Evolutionary conservation across 2,888 invertebrate genomes (phyloP).

Genomic region (Himalopsyche kuldschensis): DNA sequence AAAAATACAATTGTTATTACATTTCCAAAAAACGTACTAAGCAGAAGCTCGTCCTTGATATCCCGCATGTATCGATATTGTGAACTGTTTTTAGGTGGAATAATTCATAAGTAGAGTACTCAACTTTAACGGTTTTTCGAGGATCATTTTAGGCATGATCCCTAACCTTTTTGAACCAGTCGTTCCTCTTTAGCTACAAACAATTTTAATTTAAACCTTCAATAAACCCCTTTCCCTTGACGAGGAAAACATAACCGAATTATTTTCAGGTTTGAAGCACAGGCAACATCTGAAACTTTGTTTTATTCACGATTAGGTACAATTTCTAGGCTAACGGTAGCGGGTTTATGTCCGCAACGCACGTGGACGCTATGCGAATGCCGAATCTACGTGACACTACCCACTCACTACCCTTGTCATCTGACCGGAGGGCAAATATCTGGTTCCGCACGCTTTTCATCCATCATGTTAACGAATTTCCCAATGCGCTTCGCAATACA

Average conservation of each 20-base stretch:
- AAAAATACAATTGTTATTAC: no score
- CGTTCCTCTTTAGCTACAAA: conserved; percentile 4
- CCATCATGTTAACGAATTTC: conserved; percentile 6
- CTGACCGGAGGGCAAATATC: neutral
- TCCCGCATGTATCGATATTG: no score
- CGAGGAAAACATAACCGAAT: neutral
- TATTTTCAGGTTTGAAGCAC: neutral
- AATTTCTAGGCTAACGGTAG: neutral
- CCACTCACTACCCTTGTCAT: neutral
- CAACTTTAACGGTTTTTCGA: no score
- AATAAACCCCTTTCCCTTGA: neutral
- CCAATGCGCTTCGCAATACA: neutral
- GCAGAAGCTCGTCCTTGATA: no score
- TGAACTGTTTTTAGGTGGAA: no score
- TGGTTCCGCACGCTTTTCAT: neutral
- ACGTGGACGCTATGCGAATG: neutral
- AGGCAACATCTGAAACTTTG: neutral
- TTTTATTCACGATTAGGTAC: neutral
- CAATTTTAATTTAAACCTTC: neutral
- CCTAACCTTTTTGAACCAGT: neutral
- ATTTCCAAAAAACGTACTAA: no score
- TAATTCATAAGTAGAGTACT: no score
- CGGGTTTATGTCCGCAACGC: neutral
- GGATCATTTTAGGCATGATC: no score
- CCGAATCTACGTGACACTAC: neutral